A percentile compares a stretch with the other conserved stretches of the same genome.
These are phyloP conservation scores for Reticulitermes speratus DNA, from an alignment of 1,140 invertebrate species.

Conservation along the genomic window DNA sequence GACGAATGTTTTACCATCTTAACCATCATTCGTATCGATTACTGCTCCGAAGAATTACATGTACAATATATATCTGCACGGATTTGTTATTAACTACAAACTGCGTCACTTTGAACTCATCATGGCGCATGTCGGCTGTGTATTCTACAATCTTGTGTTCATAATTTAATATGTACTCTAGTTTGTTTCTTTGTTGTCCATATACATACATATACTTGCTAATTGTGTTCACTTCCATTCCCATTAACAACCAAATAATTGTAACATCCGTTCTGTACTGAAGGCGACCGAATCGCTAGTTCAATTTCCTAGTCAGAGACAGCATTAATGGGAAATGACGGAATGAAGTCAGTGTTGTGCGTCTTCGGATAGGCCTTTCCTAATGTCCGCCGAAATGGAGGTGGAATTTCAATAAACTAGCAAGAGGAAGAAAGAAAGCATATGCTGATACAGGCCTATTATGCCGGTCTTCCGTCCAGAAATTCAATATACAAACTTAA, in stretches of 20 bases:
- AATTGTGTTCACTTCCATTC: neutral
- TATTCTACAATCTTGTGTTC: neutral
- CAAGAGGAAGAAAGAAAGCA: too few species aligned
- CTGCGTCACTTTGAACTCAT: neutral
- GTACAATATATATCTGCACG: neutral
- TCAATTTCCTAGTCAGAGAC: neutral
- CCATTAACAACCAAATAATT: neutral
- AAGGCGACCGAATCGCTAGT: constrained; percentile 11
- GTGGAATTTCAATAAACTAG: too few species aligned
- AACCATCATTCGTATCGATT: neutral
- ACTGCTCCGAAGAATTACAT: neutral
- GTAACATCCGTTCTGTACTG: neutral
- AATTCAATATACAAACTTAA: too few species aligned
- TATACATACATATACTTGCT: neutral
- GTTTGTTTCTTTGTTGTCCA: neutral
- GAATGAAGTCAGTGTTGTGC: too few species aligned
- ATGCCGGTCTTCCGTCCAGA: too few species aligned
- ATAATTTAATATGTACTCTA: neutral
- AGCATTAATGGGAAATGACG: too few species aligned
- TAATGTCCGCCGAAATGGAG: too few species aligned
- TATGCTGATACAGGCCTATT: too few species aligned
- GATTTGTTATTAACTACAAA: neutral
- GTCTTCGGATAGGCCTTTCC: too few species aligned
- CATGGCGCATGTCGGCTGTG: neutral
- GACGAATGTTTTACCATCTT: neutral